Evolutionary conservation across 1,140 invertebrate genomes (phyloP).

Genomic region (Rhynchophorus ferrugineus): DNA sequence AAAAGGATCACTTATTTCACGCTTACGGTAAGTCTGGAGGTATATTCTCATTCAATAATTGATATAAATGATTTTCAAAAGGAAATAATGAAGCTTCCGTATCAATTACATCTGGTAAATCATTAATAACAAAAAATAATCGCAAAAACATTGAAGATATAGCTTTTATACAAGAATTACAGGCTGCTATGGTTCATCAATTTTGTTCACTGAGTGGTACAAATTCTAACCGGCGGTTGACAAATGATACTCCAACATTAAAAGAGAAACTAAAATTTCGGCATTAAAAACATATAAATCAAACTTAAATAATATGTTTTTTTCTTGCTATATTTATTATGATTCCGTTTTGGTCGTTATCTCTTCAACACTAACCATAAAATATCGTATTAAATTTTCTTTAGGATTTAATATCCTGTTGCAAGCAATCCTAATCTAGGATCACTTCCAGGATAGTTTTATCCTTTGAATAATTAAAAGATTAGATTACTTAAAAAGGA

Average conservation of each 20-base stretch:
- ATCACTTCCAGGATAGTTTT: too few relatives aligned
- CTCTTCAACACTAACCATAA: background rate
- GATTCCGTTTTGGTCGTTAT: background rate
- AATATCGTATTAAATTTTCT: background rate
- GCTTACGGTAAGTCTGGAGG: too few relatives aligned
- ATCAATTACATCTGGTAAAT: slow-evolving; percentile 2
- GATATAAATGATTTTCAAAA: background rate
- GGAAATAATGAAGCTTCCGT: background rate
- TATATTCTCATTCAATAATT: too few relatives aligned
- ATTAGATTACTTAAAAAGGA: too few relatives aligned
- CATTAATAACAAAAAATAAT: slow-evolving; percentile 7
- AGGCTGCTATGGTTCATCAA: slow-evolving; percentile 11
- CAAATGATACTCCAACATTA: slow-evolving; percentile 14
- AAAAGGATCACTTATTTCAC: too few relatives aligned
- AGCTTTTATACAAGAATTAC: slow-evolving; percentile 11
- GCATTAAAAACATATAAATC: slow-evolving; percentile 17
- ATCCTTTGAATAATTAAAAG: too few relatives aligned
- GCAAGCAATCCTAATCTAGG: too few relatives aligned
- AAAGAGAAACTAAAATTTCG: slow-evolving; percentile 14
- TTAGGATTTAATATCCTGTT: background rate
- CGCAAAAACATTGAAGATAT: slow-evolving; percentile 3
- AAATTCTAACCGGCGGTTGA: slow-evolving; percentile 15
- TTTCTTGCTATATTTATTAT: background rate
- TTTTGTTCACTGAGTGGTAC: slow-evolving; percentile 13
- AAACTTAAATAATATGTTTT: background rate